Evolutionary conservation across 2,797 vertebrate genomes (phyloP), one percentile per base, ranked within the genome.

Genomic region (Artibeus lituratus): DNA sequence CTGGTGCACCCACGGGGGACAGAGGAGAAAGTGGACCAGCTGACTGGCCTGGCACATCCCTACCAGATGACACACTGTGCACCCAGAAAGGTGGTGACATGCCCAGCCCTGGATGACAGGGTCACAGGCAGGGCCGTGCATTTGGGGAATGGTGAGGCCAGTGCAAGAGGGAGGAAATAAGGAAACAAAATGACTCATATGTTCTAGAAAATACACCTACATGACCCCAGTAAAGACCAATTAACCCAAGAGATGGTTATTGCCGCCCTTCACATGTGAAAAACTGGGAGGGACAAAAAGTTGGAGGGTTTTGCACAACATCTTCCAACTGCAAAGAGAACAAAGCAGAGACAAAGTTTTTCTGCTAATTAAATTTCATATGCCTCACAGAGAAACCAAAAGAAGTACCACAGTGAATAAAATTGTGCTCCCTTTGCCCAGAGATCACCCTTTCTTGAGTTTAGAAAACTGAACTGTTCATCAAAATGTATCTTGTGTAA

Each of bases 31-130:
- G 10, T 22, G 32, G 35, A 7, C 32, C 7, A 0, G 10, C 29
- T 29, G 16, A 7, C 19, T 37, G 22, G 2, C 2, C 2, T 1
- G 11, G 7, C 29, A 0, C 2, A 5, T 8, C 7, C 29, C 55
- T 4, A 3, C 0, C 29, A n/a, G 51, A 15, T 2, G 47, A 26
- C 3, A 16, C 18, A 12, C 10, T 9, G 35, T 32, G 59, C 4
- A 18, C 7, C 21, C 9, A 6, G 26, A 51, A 18, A 37, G 37
- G 0, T 16, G 51, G 22, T 42, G 18, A 8, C 11, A 77, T 19
- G 11, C 0, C 22, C 29, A 29, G 8, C 7, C 9, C 32, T 10
- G 53, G 42, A 15, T 9, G 59, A 21, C 2, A 37, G 32, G 29
- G 7, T 69, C 19, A 0, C 7, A 5, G n/a, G 9, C 35, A 44